A percentile compares a stretch with the other conserved stretches of the same genome.
These are phyloP conservation scores for Tor tambroides DNA, from an alignment of 2,113 vertebrate species.

Conservation along the genomic window DNA sequence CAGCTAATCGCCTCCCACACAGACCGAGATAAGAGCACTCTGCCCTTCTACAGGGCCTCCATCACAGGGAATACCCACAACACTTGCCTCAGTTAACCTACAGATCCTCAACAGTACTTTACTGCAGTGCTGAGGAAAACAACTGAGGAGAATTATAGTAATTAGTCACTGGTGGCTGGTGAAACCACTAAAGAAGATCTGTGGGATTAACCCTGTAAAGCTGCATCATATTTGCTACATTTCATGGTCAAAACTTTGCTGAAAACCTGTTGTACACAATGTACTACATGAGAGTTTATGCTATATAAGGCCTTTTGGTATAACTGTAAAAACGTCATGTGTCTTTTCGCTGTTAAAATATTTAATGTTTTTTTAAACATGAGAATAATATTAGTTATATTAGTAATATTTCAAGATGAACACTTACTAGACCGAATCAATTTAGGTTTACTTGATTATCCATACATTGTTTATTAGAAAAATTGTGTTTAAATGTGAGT, in stretches of 20 bases:
- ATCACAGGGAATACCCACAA: conserved; percentile 23
- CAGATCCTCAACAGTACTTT: conserved; percentile 1
- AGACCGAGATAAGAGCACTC: conserved; percentile 50
- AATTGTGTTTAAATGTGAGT: neutral
- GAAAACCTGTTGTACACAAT: neutral
- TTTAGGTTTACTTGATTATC: too few relatives aligned
- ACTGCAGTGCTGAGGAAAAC: neutral
- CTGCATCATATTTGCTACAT: neutral
- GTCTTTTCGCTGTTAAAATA: neutral
- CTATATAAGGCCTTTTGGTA: neutral
- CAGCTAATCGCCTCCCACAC: conserved; percentile 56
- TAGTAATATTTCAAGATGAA: neutral
- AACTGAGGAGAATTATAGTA: conserved; percentile 15
- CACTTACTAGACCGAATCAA: too few relatives aligned
- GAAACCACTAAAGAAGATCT: neutral
- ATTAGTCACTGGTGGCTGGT: neutral
- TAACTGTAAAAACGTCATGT: neutral
- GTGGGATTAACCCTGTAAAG: neutral
- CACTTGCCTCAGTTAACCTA: conserved; percentile 16
- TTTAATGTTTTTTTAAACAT: neutral
- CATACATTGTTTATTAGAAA: too few relatives aligned
- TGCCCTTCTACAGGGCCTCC: conserved; percentile 28
- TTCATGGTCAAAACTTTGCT: neutral
- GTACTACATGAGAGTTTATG: neutral
- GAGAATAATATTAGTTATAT: neutral